Base-by-base conservation (phyloP, 2,113 vertebrate genomes). In the Vireo altiloquus region DNA sequence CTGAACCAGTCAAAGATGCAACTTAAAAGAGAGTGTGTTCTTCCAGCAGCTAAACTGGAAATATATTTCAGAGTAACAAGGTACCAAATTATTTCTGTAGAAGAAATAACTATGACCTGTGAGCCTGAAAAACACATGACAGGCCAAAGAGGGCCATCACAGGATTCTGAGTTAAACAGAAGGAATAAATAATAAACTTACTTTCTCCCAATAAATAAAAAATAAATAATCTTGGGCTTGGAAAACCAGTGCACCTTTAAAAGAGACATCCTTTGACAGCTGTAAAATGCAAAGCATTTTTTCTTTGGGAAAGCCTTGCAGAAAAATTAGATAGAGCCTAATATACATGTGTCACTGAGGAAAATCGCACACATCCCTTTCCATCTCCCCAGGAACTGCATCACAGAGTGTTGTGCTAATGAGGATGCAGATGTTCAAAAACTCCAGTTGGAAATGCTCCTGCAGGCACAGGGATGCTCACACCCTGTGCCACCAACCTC, bases 141-240 rank as follows among this genome's bases (percentile, higher is more conserved):
- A 5, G 17, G 30, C 14, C 4, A 8, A 72, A 15, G 19, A 14
- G 49, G 2, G 10, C 17, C 46, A 69, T 6, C 1, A 2, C 22
- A 40, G 8, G 7, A 59, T 40, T 50, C 8, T 25, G 10, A 75
- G 19, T 24, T 35, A 30, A 86, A 82, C 5, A 61, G 8, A 35
- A 39, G 60, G 15, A 90, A 78, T 2, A 4, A 76, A 33, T 10
- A 64, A 76, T 15, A 21, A 89, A 68, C 21, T 80, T 49, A 9
- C 9, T 53, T 52, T 46, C 5, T 64, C 5, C 21, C 39, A 9
- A 10, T 22, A 17, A 75, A 71, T 12, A 59, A n/a, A n/a, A n/a
- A n/a, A n/a, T n/a, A n/a, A n/a, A n/a, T n/a, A n/a, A n/a, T 11
- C 4, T 9, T 37, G 4, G 3, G 17, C 68, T 27, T 1, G 0